These are phyloP conservation scores for Aphis gossypii DNA, from an alignment of 1,140 invertebrate species.

Conservation along the genomic window DNA sequence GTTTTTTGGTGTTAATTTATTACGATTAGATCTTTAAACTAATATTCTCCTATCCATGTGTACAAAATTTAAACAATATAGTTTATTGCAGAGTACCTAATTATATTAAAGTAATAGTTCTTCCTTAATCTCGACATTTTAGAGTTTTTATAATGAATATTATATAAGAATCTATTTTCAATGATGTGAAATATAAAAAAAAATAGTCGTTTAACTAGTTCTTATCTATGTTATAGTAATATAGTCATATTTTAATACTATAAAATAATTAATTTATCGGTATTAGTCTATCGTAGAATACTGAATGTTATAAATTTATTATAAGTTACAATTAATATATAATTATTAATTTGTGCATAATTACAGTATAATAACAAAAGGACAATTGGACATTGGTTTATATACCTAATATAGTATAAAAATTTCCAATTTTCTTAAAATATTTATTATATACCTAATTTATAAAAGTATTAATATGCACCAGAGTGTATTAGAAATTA, in stretches of 20 bases:
- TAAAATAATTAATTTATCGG: not conserved
- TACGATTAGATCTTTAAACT: not conserved
- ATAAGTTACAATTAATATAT: not conserved
- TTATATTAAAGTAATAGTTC: not conserved
- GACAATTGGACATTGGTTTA: not conserved
- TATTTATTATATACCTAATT: not conserved
- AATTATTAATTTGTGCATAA: too few relatives aligned
- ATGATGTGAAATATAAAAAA: not conserved
- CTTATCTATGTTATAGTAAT: not conserved
- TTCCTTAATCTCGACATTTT: not conserved
- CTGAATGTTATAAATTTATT: not conserved
- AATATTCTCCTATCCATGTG: not conserved
- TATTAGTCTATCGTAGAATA: not conserved
- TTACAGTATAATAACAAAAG: not conserved
- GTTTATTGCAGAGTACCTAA: not conserved
- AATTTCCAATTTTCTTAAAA: not conserved
- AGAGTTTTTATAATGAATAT: not conserved
- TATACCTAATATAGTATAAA: not conserved
- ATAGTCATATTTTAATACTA: not conserved
- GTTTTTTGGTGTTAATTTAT: not conserved
- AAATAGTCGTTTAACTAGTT: not conserved
- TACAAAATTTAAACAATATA: not conserved
- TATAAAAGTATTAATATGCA: not conserved
- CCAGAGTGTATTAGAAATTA: not conserved
- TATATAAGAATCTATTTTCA: not conserved